phyloP scores from a whole-genome alignment of 2,113 vertebrate species.

The Podiceps cristatus region DNA sequence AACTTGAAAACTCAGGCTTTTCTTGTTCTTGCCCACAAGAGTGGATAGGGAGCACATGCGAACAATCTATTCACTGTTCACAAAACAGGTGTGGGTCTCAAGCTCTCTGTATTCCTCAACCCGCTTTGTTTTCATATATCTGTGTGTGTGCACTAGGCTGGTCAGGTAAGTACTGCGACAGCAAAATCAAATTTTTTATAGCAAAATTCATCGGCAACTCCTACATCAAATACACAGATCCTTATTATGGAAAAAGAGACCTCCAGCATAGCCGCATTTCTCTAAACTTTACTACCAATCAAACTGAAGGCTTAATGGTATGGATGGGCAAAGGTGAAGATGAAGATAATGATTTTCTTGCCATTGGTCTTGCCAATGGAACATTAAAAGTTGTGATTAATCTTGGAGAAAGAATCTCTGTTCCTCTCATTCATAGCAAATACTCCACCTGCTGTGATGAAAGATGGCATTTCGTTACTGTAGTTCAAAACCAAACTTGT shows the following conservation, averaged over 20 bases:
- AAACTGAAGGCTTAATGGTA: conserved; percentile 76
- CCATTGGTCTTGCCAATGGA: conserved; percentile 79
- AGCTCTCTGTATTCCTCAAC: conserved; percentile 75
- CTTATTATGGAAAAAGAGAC: conserved; percentile 77
- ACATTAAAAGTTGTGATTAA: conserved; percentile 85
- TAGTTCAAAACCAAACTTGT: conserved; percentile 82
- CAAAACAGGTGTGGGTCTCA: conserved; percentile 75
- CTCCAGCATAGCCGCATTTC: conserved; percentile 77
- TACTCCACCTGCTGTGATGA: conserved; percentile 71
- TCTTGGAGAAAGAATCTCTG: conserved; percentile 80
- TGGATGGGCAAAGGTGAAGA: conserved; percentile 86
- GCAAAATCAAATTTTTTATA: conserved; percentile 66
- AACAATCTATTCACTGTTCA: conserved; percentile 76
- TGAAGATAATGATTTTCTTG: conserved; percentile 87
- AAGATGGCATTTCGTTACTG: conserved; percentile 76
- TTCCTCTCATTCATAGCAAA: conserved; percentile 71
- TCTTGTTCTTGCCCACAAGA: conserved; percentile 76
- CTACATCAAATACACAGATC: conserved; percentile 84
- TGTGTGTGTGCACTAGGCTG: conserved; percentile 84
- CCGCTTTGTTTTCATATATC: conserved; percentile 61
- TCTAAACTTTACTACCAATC: conserved; percentile 80
- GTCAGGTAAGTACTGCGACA: conserved; percentile 80
- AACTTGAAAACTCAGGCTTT: conserved; percentile 56
- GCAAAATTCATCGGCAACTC: conserved; percentile 81
- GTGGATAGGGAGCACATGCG: conserved; percentile 81